These are phyloP conservation scores for Deroptyus accipitrinus DNA, from an alignment of 2,113 vertebrate species.

Conservation along the genomic window DNA sequence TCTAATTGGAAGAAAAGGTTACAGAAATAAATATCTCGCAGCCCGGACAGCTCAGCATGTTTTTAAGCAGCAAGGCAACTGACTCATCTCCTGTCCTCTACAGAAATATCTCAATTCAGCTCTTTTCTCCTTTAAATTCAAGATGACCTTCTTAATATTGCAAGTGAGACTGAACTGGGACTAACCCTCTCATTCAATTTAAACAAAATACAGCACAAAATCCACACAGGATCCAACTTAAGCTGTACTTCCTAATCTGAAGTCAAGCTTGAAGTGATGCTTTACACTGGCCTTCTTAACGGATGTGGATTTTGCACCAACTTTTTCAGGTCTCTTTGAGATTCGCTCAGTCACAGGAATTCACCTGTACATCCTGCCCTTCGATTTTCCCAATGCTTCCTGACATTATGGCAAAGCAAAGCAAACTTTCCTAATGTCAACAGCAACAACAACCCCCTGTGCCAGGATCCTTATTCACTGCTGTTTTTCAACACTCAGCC, in stretches of 20 bases:
- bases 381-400: background rate
- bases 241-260: background rate
- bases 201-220: background rate
- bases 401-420: background rate
- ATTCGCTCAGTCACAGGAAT: background rate
- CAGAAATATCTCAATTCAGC: background rate
- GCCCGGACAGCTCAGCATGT: constrained; percentile 23
- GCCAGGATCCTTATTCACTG: background rate
- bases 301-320: background rate
- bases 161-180: background rate
- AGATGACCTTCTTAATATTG: background rate
- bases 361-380: background rate
- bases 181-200: background rate
- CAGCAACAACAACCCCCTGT: background rate
- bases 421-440: background rate
- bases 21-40: background rate
- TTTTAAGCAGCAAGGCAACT: background rate
- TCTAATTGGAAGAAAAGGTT: constrained; percentile 30
- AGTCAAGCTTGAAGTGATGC: background rate
- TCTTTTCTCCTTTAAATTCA: background rate
- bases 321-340: background rate
- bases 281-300: background rate
- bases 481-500: background rate
- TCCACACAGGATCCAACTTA: background rate
- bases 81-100: background rate